Percentiles rank a stretch among this genome's conserved stretches.
phyloP scores from a whole-genome alignment of 1,140 invertebrate species.

The Cyclina sinensis region DNA sequence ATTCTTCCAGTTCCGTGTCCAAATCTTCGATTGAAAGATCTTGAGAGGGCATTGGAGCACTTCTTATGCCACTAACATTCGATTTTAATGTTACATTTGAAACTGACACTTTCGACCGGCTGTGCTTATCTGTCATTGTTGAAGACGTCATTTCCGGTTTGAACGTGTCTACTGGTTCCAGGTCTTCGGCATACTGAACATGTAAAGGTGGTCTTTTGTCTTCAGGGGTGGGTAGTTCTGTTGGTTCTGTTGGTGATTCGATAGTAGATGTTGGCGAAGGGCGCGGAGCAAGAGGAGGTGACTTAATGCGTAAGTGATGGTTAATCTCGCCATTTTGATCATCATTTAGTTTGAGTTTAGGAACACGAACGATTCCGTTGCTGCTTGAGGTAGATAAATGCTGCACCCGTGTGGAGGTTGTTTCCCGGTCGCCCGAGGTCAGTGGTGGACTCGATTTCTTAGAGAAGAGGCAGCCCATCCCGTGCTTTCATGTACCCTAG shows the following conservation, averaged over 20 bases:
- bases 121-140: not conserved
- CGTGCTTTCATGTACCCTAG: not conserved
- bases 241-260: not conserved
- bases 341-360: not conserved
- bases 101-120: constrained; percentile 5
- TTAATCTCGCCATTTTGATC: not conserved
- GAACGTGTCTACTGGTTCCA: not conserved
- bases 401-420: constrained; percentile 18
- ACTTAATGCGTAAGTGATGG: not conserved
- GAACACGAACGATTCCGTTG: constrained; percentile 46
- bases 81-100: constrained; percentile 37
- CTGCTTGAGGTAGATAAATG: not conserved
- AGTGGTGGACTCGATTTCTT: not conserved
- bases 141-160: not conserved
- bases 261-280: not conserved
- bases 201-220: not conserved
- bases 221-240: constrained; percentile 17
- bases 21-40: constrained; percentile 50
- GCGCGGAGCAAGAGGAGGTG: constrained; percentile 36
- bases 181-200: constrained; percentile 48
- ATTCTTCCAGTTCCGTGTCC: constrained; percentile 28
- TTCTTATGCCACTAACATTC: not conserved
- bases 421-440: not conserved
- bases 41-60: not conserved
- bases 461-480: constrained; percentile 17